These are phyloP conservation scores for Agelaius phoeniceus DNA, from an alignment of 2,113 vertebrate genomes.

Conservation along the genomic window DNA sequence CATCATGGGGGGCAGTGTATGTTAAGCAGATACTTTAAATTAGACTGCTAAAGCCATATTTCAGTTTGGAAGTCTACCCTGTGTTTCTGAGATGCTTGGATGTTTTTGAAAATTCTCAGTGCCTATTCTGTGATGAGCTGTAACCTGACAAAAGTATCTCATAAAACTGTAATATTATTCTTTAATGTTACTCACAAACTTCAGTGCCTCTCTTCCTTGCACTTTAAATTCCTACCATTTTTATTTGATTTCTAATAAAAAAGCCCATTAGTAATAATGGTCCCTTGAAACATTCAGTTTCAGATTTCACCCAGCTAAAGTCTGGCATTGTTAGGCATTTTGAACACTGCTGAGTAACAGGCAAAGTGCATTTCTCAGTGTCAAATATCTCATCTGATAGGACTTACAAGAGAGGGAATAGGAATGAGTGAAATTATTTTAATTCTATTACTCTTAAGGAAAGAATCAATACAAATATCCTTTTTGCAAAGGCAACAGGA, in stretches of 20 bases:
- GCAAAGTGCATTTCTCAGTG: constrained; percentile 28
- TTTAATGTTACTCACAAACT: constrained; percentile 3
- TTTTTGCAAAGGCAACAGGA: not conserved
- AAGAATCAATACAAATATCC: not conserved
- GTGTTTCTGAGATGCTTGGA: not conserved
- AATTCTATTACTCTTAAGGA: not conserved
- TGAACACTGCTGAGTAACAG: constrained; percentile 1
- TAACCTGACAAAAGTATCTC: not conserved
- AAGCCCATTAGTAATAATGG: constrained; percentile 31
- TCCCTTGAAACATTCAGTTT: constrained; percentile 13
- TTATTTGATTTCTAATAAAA: constrained; percentile 56
- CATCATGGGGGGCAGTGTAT: not conserved
- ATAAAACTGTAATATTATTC: constrained; percentile 21
- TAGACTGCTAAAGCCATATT: not conserved
- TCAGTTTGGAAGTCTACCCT: not conserved
- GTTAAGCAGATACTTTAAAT: not conserved
- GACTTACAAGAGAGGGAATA: not conserved
- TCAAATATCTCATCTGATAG: not conserved
- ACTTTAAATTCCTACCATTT: constrained; percentile 19
- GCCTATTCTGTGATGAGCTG: not conserved
- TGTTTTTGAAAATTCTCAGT: not conserved
- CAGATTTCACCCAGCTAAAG: not conserved
- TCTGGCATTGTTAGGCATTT: not conserved
- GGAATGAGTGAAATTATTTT: not conserved
- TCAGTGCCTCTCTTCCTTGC: not conserved